Evolutionary conservation across 2,888 invertebrate genomes (phyloP), one percentile per base, ranked within the genome.

Genomic region (Drosophila rubida): DNA sequence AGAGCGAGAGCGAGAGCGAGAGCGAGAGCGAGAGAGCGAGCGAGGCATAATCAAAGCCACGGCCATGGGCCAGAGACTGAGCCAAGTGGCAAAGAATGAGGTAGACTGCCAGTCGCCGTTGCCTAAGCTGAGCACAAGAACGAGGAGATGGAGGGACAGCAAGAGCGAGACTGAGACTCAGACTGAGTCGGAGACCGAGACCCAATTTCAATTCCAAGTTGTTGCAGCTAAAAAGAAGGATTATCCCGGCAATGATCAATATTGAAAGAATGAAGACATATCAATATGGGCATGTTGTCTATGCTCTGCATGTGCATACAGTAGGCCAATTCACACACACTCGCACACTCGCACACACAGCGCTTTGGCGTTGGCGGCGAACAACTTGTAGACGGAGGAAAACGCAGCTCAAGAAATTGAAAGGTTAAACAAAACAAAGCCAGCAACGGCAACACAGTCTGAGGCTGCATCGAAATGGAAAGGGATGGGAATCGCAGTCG

Each of bases 221-320:
- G 74, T 48, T 67, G 74, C 77, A 76, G 75, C 71, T 75, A 77
- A 88, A 87, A 76, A 87, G 86, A 87, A 86, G 89, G 88, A 88
- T 89, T 89, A 88, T 89, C 89, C 87, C 78, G 79, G 90, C 90
- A 88, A 89, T 88, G 90, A 88, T 88, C 88, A 87, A 79, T 73
- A 78, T 75, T 69, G 76, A 82, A 73, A 84, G 87, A 78, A 86
- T 82, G 79, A 89, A 89, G 89, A 84, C 88, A 78, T 78, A 84
- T 70, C 73, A 73, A 69, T 70, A 72, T 74, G 70, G 75, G 69
- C 78, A 68, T 46, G 80, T 53, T 83, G 58, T 77, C 72, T 63
- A 67, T 75, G 69, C 61, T 61, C 65, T 75, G 69, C 61, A 59
- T 58, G 60, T 53, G 59, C 63, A 68, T 64, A 68, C 71, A 86